A percentile compares a stretch with the other conserved stretches of the same genome.
Conservation (phyloP, 2,797 vertebrate species). For the Glyptemys insculpta region DNA sequence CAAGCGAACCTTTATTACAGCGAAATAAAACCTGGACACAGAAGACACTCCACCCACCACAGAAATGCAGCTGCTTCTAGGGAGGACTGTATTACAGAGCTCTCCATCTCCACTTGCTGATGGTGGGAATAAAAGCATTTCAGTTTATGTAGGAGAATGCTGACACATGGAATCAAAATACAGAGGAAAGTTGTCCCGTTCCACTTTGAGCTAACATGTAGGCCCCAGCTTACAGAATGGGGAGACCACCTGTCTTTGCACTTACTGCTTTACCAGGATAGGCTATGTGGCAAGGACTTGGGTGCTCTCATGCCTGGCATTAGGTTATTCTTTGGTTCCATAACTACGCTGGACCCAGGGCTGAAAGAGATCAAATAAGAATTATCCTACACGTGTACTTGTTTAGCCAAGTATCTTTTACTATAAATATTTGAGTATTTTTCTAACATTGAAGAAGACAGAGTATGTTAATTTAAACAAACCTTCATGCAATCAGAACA, state of each 20-base stretch:
- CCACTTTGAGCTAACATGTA: neutral
- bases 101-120: too few species aligned
- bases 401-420: neutral
- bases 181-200: neutral
- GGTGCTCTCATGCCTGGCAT: neutral
- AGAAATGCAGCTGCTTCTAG: too few species aligned
- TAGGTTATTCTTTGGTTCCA: neutral
- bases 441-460: neutral
- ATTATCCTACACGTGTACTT: neutral
- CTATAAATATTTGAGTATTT: neutral
- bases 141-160: neutral
- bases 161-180: neutral
- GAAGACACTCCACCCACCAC: too few species aligned
- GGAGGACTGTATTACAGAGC: too few species aligned
- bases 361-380: neutral
- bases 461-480: neutral
- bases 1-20: too few species aligned
- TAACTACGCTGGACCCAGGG: neutral
- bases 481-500: neutral
- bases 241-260: neutral
- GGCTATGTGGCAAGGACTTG: neutral
- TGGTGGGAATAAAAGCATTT: neutral
- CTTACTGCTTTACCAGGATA: neutral
- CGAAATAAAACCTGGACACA: too few species aligned
- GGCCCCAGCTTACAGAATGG: neutral